Conservation (phyloP, 2,113 vertebrate genomes). For the Ibidorhyncha struthersii region DNA sequence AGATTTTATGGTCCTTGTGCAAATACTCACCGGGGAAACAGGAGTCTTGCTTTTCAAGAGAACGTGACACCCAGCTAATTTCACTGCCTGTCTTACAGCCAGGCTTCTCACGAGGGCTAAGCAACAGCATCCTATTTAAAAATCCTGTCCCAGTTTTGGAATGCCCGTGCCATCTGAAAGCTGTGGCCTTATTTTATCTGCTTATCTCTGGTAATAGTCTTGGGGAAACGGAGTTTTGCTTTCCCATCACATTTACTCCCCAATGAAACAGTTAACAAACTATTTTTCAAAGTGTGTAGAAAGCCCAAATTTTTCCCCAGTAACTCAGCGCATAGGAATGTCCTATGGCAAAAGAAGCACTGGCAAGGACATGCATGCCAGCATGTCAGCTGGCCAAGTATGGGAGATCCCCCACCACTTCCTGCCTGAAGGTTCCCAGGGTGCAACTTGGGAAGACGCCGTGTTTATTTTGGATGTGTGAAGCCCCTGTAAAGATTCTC, state of each 20-base stretch:
- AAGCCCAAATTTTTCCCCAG: conserved; percentile 18
- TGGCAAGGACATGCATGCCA: conserved; percentile 42
- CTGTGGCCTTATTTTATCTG: neutral
- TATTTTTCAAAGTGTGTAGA: conserved; percentile 13
- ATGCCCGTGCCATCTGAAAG: neutral
- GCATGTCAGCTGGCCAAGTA: conserved; percentile 52
- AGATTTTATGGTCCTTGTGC: neutral
- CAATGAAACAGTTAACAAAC: neutral
- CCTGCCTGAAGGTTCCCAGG: conserved; percentile 46
- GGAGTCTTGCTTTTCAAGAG: neutral
- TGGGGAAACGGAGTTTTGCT: conserved; percentile 2
- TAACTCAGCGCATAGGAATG: conserved; percentile 58
- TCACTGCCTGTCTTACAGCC: neutral
- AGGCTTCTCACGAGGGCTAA: neutral
- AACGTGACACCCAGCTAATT: neutral
- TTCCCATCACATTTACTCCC: conserved; percentile 34
- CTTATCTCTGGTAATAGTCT: neutral
- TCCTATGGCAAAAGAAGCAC: conserved; percentile 40
- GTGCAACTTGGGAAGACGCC: conserved; percentile 7
- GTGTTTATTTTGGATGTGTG: conserved; percentile 55
- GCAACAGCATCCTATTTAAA: conserved; percentile 31
- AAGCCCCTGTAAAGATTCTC: conserved; percentile 13
- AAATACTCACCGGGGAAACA: neutral
- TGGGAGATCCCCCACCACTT: conserved; percentile 49
- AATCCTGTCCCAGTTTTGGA: conserved; percentile 10